phyloP scores from a whole-genome alignment of 1,140 invertebrate species.

The Saxidomus purpurata region DNA sequence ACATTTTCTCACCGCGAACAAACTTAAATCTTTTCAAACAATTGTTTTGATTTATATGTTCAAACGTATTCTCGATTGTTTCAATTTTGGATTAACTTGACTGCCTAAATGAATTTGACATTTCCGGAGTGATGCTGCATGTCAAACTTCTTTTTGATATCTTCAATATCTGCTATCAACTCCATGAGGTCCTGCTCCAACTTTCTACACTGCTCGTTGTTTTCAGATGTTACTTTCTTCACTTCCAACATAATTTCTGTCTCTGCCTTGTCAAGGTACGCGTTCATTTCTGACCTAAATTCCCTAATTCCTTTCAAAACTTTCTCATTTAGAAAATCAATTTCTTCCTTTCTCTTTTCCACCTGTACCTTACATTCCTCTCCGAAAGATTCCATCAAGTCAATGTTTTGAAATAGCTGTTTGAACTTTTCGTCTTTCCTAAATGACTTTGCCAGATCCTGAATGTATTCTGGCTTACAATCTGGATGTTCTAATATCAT shows the following conservation, averaged over 20 bases:
- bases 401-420: not conserved
- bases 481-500: conserved; percentile 2
- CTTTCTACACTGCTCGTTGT: not conserved
- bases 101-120: not conserved
- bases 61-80: not conserved
- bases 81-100: not conserved
- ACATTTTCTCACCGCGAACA: not conserved
- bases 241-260: not conserved
- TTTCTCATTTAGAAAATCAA: not conserved
- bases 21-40: not conserved
- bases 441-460: not conserved
- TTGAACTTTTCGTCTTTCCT: not conserved
- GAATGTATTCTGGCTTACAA: conserved; percentile 5
- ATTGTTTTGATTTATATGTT: not conserved
- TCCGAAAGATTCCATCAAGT: too few relatives aligned
- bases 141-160: not conserved
- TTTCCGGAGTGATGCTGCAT: not conserved
- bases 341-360: not conserved
- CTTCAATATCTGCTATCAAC: not conserved
- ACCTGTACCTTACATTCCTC: not conserved
- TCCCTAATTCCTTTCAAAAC: not conserved
- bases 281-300: not conserved
- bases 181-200: not conserved
- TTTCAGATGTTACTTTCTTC: not conserved
- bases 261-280: not conserved